phyloP scores from a whole-genome alignment of 2,113 vertebrate species.

The Pituophis catenifer region DNA sequence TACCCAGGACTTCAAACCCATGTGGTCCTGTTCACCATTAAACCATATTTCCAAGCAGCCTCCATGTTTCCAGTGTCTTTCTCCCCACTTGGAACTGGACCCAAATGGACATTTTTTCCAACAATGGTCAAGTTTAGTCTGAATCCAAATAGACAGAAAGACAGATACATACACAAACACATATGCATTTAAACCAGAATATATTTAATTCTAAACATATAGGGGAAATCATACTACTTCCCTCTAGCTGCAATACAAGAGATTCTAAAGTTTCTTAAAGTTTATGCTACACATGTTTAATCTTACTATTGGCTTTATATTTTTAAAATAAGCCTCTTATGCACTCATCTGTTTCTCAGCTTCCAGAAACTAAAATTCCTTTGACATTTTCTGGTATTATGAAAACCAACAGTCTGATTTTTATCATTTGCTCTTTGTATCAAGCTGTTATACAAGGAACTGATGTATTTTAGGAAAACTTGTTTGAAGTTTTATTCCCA shows the following conservation, averaged over 20 bases:
- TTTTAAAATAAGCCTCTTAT: background rate
- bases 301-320: background rate
- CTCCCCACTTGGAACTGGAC: no score
- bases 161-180: background rate
- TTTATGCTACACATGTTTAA: background rate
- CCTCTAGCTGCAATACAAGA: background rate
- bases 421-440: slow-evolving; percentile 28
- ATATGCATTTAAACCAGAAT: background rate
- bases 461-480: background rate
- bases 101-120: no score
- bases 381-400: slow-evolving; percentile 29
- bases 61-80: no score
- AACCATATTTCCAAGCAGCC: no score
- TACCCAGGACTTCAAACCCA: no score
- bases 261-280: background rate
- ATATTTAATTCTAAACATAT: background rate
- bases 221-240: background rate
- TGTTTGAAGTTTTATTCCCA: slow-evolving; percentile 14
- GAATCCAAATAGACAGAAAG: background rate
- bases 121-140: background rate
- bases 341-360: background rate
- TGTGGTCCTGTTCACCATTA: no score
- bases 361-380: background rate
- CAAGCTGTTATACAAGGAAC: background rate
- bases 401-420: slow-evolving; percentile 33